Conservation (phyloP, 1,140 invertebrate species). For the Calosoma granatense region DNA sequence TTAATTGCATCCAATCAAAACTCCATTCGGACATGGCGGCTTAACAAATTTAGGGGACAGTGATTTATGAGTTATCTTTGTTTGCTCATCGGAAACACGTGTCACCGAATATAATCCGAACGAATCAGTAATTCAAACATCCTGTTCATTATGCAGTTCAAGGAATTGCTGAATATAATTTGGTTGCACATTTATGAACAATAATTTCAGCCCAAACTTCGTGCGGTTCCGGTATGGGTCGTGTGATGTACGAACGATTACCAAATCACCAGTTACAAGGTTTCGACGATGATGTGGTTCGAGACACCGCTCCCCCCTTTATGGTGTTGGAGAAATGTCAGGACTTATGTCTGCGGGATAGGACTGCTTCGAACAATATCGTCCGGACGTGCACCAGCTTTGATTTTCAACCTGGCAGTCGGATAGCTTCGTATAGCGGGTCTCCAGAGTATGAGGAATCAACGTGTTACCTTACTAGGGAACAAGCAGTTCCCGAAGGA, state of each 20-base stretch:
- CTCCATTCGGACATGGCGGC: too few relatives aligned
- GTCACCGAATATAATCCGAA: too few relatives aligned
- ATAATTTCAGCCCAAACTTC: constrained; percentile 88
- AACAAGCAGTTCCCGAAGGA: constrained; percentile 74
- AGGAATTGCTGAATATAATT: too few relatives aligned
- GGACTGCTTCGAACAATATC: constrained; percentile 67
- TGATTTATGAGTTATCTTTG: too few relatives aligned
- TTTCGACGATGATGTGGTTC: constrained; percentile 77
- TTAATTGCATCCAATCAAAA: too few relatives aligned
- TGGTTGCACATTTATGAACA: too few relatives aligned
- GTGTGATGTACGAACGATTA: constrained; percentile 78
- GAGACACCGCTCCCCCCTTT: constrained; percentile 71
- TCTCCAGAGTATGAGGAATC: constrained; percentile 82
- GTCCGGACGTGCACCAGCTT: constrained; percentile 74
- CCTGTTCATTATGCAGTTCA: too few relatives aligned
- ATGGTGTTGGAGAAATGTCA: constrained; percentile 74
- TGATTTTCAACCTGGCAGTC: constrained; percentile 79
- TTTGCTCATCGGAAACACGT: too few relatives aligned
- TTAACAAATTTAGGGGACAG: too few relatives aligned
- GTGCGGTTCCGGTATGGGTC: constrained; percentile 61
- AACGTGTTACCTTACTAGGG: constrained; percentile 75
- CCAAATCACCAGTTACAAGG: constrained; percentile 81
- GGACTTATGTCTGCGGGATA: constrained; percentile 72
- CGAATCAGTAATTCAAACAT: too few relatives aligned
- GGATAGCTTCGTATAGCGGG: constrained; percentile 69